Conservation (phyloP, 2,888 invertebrate genomes). For the Caenorhabditis drosophilae region DNA sequence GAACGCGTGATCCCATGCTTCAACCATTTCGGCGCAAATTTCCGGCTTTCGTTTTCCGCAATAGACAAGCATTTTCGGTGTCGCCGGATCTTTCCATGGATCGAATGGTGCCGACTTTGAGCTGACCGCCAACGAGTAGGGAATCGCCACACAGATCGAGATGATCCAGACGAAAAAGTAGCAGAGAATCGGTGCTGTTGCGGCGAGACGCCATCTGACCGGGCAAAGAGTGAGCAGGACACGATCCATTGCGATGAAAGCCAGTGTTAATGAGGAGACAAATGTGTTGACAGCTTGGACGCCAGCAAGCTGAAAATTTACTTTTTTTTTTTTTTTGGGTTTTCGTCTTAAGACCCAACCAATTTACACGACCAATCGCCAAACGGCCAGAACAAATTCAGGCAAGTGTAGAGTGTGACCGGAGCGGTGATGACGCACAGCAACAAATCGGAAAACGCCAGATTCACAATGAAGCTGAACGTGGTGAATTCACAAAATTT, state of each 20-base stretch:
- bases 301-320: conserved; percentile 57
- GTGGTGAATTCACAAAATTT: conserved; percentile 1
- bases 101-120: conserved; percentile 57
- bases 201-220: conserved; percentile 64
- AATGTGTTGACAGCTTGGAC: conserved; percentile 68
- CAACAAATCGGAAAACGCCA: conserved; percentile 66
- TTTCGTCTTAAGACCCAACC: conserved; percentile 34
- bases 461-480: conserved; percentile 65
- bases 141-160: conserved; percentile 61
- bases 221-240: conserved; percentile 67
- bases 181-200: conserved; percentile 63
- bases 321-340: conserved; percentile 2
- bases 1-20: conserved; percentile 56
- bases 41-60: conserved; percentile 29
- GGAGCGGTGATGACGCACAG: conserved; percentile 66
- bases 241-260: conserved; percentile 66
- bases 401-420: conserved; percentile 61
- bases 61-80: conserved; percentile 33
- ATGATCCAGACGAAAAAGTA: conserved; percentile 65
- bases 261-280: conserved; percentile 67
- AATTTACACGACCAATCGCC: conserved; percentile 62
- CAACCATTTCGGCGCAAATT: conserved; percentile 41
- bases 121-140: conserved; percentile 64
- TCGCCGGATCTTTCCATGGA: conserved; percentile 53
- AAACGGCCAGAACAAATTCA: conserved; percentile 67